A percentile compares a stretch with the other conserved stretches of the same genome.
Conservation (phyloP, 2,113 vertebrate species). For the Hassar affinis region DNA sequence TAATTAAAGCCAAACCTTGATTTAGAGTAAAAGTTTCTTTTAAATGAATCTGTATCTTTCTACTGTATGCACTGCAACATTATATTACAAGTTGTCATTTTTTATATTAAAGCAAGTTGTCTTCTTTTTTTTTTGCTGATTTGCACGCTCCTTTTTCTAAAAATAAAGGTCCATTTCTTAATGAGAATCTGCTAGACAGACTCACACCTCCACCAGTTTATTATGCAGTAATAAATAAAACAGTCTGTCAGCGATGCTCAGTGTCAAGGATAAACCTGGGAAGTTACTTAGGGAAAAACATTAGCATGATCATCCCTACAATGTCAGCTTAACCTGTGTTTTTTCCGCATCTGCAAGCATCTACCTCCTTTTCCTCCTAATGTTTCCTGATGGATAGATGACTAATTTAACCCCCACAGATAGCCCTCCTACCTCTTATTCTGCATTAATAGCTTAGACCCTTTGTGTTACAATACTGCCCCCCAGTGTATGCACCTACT, state of each 20-base stretch:
- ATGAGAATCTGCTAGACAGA: constrained; percentile 60
- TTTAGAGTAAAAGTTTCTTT: neutral
- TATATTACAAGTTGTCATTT: constrained; percentile 41
- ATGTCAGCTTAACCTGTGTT: constrained; percentile 62
- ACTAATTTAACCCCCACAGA: constrained; percentile 58
- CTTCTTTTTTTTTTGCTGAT: constrained; percentile 15
- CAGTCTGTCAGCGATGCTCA: constrained; percentile 55
- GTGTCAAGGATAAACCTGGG: constrained; percentile 60
- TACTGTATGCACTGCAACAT: constrained; percentile 16
- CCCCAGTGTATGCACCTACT: constrained; percentile 63
- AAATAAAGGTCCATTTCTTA: constrained; percentile 59
- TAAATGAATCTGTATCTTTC: neutral
- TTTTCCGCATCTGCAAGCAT: constrained; percentile 56
- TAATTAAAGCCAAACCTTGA: constrained; percentile 21
- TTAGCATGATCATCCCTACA: constrained; percentile 58
- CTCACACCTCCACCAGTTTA: constrained; percentile 57
- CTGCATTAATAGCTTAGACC: constrained; percentile 34
- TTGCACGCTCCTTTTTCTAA: constrained; percentile 52
- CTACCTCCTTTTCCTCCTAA: constrained; percentile 41
- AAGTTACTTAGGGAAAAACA: constrained; percentile 59
- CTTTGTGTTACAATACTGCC: constrained; percentile 70
- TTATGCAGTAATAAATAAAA: constrained; percentile 62
- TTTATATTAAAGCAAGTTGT: constrained; percentile 49
- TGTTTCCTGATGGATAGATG: constrained; percentile 60
- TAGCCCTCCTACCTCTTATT: constrained; percentile 50